These are phyloP conservation scores for Cervus canadensis DNA, from an alignment of 2,113 vertebrate genomes.

Conservation along the genomic window DNA sequence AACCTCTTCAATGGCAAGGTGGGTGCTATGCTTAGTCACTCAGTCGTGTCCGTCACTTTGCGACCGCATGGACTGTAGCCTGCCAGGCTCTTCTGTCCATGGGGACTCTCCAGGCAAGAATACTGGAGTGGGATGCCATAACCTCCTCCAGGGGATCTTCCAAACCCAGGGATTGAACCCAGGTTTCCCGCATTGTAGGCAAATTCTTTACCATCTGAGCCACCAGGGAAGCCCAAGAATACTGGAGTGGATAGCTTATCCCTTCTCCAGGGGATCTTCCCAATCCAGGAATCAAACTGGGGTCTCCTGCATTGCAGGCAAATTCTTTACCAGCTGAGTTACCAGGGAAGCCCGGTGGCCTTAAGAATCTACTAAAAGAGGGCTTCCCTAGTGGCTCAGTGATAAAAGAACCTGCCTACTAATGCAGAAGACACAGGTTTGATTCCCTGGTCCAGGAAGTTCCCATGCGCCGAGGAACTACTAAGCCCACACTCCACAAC, in stretches of 20 bases:
- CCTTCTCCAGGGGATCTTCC: neutral
- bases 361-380: neutral
- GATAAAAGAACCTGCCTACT: neutral
- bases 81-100: neutral
- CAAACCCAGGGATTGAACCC: neutral
- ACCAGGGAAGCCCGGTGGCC: neutral
- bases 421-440: neutral
- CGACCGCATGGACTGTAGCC: neutral
- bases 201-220: neutral
- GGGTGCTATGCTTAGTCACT: neutral
- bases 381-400: neutral
- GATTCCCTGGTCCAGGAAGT: neutral
- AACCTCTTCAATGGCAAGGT: neutral
- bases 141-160: neutral
- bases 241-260: neutral
- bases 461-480: rapidly evolving
- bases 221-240: neutral
- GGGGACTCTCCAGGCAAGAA: neutral
- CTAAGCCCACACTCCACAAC: neutral
- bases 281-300: neutral
- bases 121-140: neutral
- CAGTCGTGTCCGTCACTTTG: neutral
- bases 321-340: neutral
- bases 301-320: neutral
- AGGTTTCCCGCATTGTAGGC: neutral